Percentiles rank a stretch among this genome's conserved stretches.
Conservation (phyloP, 37 sponge, comb jelly and placozoan species). For the Aplysina aerophoba region DNA sequence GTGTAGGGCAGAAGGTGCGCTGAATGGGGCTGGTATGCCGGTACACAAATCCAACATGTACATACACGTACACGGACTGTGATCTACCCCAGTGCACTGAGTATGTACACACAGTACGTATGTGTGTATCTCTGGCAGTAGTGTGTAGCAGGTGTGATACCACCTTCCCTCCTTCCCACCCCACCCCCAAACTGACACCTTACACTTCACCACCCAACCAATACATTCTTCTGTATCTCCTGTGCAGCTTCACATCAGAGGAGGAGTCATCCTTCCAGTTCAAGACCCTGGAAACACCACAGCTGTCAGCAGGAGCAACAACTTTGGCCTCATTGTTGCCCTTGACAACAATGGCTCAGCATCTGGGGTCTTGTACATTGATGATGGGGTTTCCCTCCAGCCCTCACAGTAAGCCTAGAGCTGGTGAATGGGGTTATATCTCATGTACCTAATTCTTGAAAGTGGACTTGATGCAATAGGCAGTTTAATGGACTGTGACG, state of each 20-base stretch:
- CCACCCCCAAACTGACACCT: background rate
- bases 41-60: no score
- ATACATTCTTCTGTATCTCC: no score
- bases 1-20: no score
- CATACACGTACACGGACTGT: no score
- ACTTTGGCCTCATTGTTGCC: constrained; percentile 74
- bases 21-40: no score
- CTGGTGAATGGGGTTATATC: background rate
- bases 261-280: constrained; percentile 52
- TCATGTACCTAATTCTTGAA: background rate
- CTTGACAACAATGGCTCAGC: constrained; percentile 60
- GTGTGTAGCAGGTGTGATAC: no score
- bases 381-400: constrained; percentile 75
- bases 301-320: constrained; percentile 58
- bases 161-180: background rate
- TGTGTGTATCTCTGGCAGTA: no score
- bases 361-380: constrained; percentile 73
- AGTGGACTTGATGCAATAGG: no score
- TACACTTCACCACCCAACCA: background rate
- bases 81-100: no score
- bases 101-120: no score
- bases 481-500: no score
- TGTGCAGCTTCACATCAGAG: constrained; percentile 69
- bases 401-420: constrained; percentile 28
- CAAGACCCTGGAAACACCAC: constrained; percentile 78